A percentile compares a stretch with the other conserved stretches of the same genome.
These are phyloP conservation scores for Sigmodon hispidus DNA, from an alignment of 2,113 vertebrate species.

Conservation along the genomic window DNA sequence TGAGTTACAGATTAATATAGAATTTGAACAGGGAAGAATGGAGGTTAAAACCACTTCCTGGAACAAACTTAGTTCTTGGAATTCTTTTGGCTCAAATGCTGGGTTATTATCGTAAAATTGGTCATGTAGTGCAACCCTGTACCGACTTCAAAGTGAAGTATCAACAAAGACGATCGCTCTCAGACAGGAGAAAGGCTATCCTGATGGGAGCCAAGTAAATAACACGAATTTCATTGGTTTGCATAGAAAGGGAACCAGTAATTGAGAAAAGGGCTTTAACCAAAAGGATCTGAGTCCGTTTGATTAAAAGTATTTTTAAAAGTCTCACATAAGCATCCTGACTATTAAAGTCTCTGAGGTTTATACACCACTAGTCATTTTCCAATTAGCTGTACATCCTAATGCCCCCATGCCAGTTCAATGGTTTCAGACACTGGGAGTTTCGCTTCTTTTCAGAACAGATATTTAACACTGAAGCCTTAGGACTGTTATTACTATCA, in stretches of 20 bases:
- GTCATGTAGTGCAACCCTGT: conserved; percentile 68
- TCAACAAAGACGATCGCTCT: conserved; percentile 73
- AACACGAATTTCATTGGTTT: conserved; percentile 71
- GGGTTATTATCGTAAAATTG: conserved; percentile 76
- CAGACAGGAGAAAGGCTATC: conserved; percentile 62
- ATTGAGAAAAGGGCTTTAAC: conserved; percentile 76
- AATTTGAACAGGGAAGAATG: conserved; percentile 59
- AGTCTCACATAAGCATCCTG: conserved; percentile 70
- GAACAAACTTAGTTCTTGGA: conserved; percentile 72
- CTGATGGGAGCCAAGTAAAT: conserved; percentile 55
- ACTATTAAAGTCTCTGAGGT: conserved; percentile 79
- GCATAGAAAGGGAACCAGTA: conserved; percentile 73
- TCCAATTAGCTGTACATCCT: conserved; percentile 78
- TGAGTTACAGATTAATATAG: conserved; percentile 53
- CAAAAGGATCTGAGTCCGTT: conserved; percentile 74
- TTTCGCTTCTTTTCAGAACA: conserved; percentile 68
- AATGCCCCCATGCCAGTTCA: conserved; percentile 68
- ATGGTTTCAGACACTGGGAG: conserved; percentile 66
- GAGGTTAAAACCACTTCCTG: conserved; percentile 75
- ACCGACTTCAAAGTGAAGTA: conserved; percentile 72
- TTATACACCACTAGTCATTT: conserved; percentile 79
- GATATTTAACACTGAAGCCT: conserved; percentile 58
- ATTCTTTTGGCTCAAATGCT: conserved; percentile 75
- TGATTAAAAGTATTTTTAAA: conserved; percentile 81
- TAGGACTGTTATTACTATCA: conserved; percentile 42